Conservation (phyloP, 2,113 vertebrate species). For the Periophthalmus modestus region DNA sequence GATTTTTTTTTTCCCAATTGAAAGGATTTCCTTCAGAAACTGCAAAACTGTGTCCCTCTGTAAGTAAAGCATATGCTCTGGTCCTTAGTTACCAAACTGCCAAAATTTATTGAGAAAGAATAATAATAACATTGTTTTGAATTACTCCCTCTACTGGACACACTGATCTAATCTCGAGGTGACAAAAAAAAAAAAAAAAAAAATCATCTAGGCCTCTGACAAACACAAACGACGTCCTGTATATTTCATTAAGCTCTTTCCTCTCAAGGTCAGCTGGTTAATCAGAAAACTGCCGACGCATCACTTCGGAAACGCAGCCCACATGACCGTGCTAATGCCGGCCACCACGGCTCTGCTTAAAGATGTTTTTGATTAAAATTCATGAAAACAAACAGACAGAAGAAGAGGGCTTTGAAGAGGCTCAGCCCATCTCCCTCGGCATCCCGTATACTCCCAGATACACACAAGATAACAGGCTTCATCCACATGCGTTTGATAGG, state of each 20-base stretch:
- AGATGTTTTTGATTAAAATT: slow-evolving; percentile 50
- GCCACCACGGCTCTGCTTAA: slow-evolving; percentile 25
- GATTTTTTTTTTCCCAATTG: too few species aligned
- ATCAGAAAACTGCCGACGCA: slow-evolving; percentile 31
- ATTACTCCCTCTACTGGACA: not conserved
- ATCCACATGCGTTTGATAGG: slow-evolving; percentile 29
- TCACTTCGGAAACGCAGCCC: slow-evolving; percentile 8
- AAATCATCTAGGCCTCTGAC: not conserved
- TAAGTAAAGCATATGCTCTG: too few species aligned
- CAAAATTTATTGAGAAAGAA: too few species aligned
- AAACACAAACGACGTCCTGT: not conserved
- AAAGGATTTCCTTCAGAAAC: too few species aligned
- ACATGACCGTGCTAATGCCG: slow-evolving; percentile 6
- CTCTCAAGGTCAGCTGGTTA: slow-evolving; percentile 33
- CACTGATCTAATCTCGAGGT: not conserved
- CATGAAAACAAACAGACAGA: slow-evolving; percentile 47
- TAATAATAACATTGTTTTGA: not conserved
- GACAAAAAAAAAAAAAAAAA: too few species aligned
- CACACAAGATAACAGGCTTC: slow-evolving; percentile 34
- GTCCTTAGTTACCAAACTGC: too few species aligned
- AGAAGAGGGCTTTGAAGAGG: slow-evolving; percentile 37
- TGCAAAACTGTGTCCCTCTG: too few species aligned
- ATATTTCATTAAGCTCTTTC: slow-evolving; percentile 9
- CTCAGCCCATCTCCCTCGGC: slow-evolving; percentile 10
- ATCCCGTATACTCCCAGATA: slow-evolving; percentile 11